phyloP scores from a whole-genome alignment of 2,888 invertebrate genomes.

The Orthosia gothica region DNA sequence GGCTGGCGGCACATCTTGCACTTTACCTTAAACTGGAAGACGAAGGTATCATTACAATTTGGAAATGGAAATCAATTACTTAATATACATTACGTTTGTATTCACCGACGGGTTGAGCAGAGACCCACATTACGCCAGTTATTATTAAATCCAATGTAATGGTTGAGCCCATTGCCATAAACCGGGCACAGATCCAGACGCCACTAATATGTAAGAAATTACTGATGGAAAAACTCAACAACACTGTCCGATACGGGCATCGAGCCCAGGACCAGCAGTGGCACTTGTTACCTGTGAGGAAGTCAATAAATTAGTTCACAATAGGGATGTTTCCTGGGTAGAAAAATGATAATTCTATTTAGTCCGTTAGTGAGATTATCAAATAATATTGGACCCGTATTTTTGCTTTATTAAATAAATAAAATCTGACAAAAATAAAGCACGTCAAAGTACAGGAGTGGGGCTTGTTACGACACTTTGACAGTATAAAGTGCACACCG shows the following conservation, averaged over 20 bases:
- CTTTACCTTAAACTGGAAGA: constrained; percentile 55
- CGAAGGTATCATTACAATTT: constrained; percentile 50
- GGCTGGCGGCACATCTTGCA: constrained; percentile 31
- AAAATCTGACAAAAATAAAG: too few species aligned
- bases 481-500: too few species aligned
- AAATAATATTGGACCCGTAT: too few species aligned
- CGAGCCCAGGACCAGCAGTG: neutral
- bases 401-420: too few species aligned
- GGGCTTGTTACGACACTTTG: too few species aligned
- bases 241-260: neutral
- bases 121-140: neutral
- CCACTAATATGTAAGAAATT: too few species aligned
- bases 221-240: neutral
- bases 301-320: constrained; percentile 13
- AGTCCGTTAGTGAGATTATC: too few species aligned
- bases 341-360: too few species aligned
- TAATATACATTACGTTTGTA: neutral
- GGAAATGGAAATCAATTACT: constrained; percentile 34
- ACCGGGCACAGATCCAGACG: neutral
- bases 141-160: neutral
- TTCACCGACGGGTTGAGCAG: neutral
- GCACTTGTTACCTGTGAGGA: neutral
- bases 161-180: neutral
- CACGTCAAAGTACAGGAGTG: too few species aligned
- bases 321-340: neutral